Evolutionary conservation across 2,113 vertebrate species (phyloP).

Genomic region (Cathartes aura): DNA sequence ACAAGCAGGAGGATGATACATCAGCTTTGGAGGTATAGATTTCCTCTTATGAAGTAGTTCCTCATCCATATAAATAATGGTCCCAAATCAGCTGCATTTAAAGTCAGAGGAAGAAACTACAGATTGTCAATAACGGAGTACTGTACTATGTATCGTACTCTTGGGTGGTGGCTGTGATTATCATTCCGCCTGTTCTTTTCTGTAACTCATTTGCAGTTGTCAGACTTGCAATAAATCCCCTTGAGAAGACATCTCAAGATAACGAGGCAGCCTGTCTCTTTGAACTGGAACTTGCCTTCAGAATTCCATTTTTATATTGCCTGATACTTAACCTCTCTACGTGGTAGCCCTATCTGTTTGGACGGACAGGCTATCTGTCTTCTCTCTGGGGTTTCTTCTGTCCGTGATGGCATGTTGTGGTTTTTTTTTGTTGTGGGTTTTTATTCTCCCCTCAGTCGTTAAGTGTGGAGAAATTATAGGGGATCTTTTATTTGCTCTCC

Average conservation of each 20-base stretch:
- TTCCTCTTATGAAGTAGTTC: neutral
- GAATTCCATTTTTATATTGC: constrained; percentile 23
- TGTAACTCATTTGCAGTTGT: constrained; percentile 44
- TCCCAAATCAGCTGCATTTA: neutral
- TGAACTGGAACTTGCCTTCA: constrained; percentile 35
- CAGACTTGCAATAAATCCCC: constrained; percentile 25
- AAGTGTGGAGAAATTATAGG: neutral
- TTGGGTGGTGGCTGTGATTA: constrained; percentile 27
- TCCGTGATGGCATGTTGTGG: neutral
- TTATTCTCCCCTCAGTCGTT: neutral
- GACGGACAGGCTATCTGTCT: neutral
- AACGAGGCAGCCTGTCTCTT: constrained; percentile 7
- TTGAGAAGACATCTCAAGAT: constrained; percentile 33
- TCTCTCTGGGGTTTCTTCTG: neutral
- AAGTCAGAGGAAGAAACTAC: neutral
- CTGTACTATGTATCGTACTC: neutral
- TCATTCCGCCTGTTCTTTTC: constrained; percentile 1
- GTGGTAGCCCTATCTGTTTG: neutral
- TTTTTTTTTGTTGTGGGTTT: neutral
- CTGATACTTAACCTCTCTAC: neutral
- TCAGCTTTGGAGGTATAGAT: neutral
- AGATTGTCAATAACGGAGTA: neutral
- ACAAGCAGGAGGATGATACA: neutral
- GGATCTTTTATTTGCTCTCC: neutral
- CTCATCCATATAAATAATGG: neutral